Evolutionary conservation across 2,797 vertebrate genomes (phyloP), one percentile per base, ranked within the genome.

Genomic region (Sardinella longiceps): DNA sequence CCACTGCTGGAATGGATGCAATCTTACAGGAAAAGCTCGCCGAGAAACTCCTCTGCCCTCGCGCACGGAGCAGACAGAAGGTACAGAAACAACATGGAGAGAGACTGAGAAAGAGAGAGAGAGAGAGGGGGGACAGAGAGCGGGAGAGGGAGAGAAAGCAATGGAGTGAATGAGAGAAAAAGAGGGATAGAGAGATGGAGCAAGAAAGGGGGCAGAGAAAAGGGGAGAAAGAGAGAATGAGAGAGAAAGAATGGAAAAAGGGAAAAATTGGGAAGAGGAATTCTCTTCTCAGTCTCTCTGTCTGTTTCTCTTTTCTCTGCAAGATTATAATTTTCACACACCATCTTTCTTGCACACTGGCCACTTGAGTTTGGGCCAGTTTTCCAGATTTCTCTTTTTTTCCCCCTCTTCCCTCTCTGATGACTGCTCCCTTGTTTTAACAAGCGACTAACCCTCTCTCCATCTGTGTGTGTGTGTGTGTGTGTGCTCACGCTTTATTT

Each of bases 11-110:
- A 88, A 99, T 99, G 98, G 97, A 99, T 94, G 96, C 97, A 85
- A 96, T 97, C 88, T 95, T 99, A 89, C 98, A 98, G 93, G 98
- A 98, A 92, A 98, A 97, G 92, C 94, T 99, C 87, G 98, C 97
- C 89, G 98, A 99, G 93, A 95, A 96, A 89, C 94, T 99, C 92
- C 95, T 99, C 87, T 98, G 97, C 81, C 97, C 97, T 1, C 94
- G 97, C 93, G 95, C 96, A 90, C 97, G 96, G 89, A 96, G 96
- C 92, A 95, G 96, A 90, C 96, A 97, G 94, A 98, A 98, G 96
- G 97, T 98, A 77, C 70, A 9, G 30, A 28, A 28, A 43, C 80
- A 70, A 81, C 70, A 81, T 25, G n/a, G 53, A 77, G 33, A 33
- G 33, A 39, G 66, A 37, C 1, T 3, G 11, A 37, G 28, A 37